These are phyloP conservation scores for Campaea margaritaria DNA, from an alignment of 2,888 invertebrate species.

Conservation along the genomic window DNA sequence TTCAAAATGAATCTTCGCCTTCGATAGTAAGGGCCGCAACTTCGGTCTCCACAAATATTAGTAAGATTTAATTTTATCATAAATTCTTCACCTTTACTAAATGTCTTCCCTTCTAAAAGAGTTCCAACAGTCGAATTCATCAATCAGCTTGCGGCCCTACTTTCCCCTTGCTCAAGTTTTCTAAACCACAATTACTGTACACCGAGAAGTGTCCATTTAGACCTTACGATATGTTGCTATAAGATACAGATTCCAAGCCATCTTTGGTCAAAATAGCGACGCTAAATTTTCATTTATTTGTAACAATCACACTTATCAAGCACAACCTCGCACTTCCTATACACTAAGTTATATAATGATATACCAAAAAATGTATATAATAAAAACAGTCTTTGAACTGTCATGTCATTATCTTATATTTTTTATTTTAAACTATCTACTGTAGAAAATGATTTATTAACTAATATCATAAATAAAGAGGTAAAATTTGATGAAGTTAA, in stretches of 20 bases:
- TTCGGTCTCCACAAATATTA: no score
- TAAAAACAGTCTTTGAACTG: conserved; percentile 42
- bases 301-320: conserved; percentile 33
- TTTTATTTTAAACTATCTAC: not conserved
- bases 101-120: no score
- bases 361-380: conserved; percentile 16
- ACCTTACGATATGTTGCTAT: conserved; percentile 63
- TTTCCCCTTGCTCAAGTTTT: not conserved
- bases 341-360: conserved; percentile 25
- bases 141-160: no score
- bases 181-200: conserved; percentile 15
- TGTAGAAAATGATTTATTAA: not conserved
- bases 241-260: conserved; percentile 60
- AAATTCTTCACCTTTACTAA: no score
- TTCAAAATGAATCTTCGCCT: no score
- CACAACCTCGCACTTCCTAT: conserved; percentile 43
- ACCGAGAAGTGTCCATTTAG: conserved; percentile 21
- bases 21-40: no score
- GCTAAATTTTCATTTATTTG: conserved; percentile 18
- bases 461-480: no score
- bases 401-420: conserved; percentile 31
- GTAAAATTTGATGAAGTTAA: no score
- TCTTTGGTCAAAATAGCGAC: conserved; percentile 70
- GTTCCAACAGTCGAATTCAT: no score
- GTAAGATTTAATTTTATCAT: no score